phyloP scores from a whole-genome alignment of 2,113 vertebrate genomes.

The Conger conger region DNA sequence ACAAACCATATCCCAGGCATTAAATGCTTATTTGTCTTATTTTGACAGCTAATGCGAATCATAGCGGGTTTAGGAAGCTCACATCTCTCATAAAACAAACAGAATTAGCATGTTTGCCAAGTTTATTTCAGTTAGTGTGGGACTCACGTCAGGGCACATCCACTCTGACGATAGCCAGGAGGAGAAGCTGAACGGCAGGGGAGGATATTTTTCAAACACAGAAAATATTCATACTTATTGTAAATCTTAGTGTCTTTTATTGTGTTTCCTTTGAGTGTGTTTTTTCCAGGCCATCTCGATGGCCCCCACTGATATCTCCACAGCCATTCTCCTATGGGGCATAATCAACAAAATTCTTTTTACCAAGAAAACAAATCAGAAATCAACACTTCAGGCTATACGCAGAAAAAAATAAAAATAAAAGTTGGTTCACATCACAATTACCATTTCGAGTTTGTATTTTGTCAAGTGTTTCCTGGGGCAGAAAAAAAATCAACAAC shows the following conservation, averaged over 20 bases:
- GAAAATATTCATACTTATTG: not conserved
- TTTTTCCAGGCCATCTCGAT: not conserved
- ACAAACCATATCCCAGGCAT: not conserved
- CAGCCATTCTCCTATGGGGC: not conserved
- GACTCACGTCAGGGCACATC: not conserved
- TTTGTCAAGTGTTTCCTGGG: not conserved
- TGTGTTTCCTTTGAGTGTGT: not conserved
- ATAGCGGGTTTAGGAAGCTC: not conserved
- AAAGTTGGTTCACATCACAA: not conserved
- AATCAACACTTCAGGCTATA: not conserved
- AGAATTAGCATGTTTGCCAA: not conserved
- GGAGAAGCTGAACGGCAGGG: not conserved
- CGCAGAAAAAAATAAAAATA: not conserved
- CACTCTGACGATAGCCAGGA: not conserved
- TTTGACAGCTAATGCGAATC: not conserved
- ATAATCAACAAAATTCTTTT: not conserved
- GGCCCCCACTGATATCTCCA: not conserved
- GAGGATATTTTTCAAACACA: not conserved
- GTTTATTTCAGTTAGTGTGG: not conserved
- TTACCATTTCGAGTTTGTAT: not conserved
- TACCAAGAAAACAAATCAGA: not conserved
- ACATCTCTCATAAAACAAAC: not conserved
- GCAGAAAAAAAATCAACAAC: not conserved
- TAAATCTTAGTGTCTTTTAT: not conserved
- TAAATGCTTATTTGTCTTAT: not conserved